Conservation (phyloP, 2,113 vertebrate species). For the Rousettus leschenaultii region DNA sequence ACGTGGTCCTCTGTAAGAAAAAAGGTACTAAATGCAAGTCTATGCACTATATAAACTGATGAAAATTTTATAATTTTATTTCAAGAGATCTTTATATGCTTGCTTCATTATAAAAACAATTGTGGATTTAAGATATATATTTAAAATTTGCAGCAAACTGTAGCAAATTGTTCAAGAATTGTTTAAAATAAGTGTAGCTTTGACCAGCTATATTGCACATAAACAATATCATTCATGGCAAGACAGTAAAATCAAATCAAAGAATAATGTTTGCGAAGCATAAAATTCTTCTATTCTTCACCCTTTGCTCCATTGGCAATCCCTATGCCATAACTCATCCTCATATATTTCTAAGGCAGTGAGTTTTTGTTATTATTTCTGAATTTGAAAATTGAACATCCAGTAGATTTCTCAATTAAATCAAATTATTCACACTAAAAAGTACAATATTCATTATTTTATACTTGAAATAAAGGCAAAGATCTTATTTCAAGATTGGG, state of each 20-base stretch:
- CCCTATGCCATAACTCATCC: not conserved
- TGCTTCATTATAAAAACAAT: not conserved
- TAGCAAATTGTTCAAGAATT: not conserved
- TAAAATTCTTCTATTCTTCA: not conserved
- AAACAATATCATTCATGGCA: no score
- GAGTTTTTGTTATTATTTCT: not conserved
- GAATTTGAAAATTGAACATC: not conserved
- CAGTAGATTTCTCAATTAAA: not conserved
- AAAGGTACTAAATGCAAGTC: not conserved
- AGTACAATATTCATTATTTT: not conserved
- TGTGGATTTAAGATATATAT: not conserved
- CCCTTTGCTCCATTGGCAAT: not conserved
- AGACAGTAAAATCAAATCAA: not conserved
- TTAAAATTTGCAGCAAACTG: not conserved
- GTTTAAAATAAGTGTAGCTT: no score
- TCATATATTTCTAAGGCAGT: not conserved
- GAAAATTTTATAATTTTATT: conserved; percentile 15
- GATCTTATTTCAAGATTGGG: not conserved
- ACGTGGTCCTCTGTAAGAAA: not conserved
- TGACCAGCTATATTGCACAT: no score
- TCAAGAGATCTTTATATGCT: not conserved
- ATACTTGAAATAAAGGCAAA: not conserved
- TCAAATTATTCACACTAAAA: not conserved
- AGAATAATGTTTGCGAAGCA: not conserved
- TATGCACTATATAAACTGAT: not conserved